Base-by-base conservation (phyloP, 1,140 invertebrate species). In the Euglossa dilemma region DNA sequence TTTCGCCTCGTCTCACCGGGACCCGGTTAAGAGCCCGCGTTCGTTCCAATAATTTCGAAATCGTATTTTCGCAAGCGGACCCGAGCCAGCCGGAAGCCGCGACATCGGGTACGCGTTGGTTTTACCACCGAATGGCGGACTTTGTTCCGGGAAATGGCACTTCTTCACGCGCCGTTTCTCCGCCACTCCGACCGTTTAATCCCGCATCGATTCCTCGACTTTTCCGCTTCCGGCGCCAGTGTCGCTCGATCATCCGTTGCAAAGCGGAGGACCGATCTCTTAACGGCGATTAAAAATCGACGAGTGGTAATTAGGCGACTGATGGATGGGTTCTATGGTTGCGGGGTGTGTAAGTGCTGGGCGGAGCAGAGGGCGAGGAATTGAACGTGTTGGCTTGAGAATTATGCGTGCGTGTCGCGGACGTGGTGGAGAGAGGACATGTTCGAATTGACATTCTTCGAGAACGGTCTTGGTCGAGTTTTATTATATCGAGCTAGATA, bases 251-350 rank as follows among this genome's bases (percentile, higher is more conserved):
- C 52, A 80, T 73, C 23, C 25, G 45, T n/a, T 36, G 12, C 45
- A 61, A 6, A 36, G 7, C 36, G n/a, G 20, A n/a, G 28, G 28
- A 45, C 18, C 6, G 64, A 23, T 50, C 67, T 52, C 28, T 71
- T 63, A 72, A 80, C 50, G 69, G 52, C 47, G 78, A 80, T 80
- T 72, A 72, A 80, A 80, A 80, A 78, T 70, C 64, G 76, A 78
- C 76, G 18, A 45, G 28, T 28, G 47, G 56, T 80, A 63, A 63
- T 80, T 72, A 79, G 69, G 20, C 28, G 56, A 28, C 66, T 59
- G 67, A 66, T 54, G 63, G 52, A 66, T 66, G 47, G 45, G 14
- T 18, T 6, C 25, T 14, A 66, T 50, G 47, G 45, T 66, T 43
- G 63, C 47, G 9, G n/a, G 14, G 11, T 23, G 25, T n/a, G 16